Evolutionary conservation across 2,888 invertebrate genomes (phyloP).

Genomic region (Euspilapteryx auroguttella): DNA sequence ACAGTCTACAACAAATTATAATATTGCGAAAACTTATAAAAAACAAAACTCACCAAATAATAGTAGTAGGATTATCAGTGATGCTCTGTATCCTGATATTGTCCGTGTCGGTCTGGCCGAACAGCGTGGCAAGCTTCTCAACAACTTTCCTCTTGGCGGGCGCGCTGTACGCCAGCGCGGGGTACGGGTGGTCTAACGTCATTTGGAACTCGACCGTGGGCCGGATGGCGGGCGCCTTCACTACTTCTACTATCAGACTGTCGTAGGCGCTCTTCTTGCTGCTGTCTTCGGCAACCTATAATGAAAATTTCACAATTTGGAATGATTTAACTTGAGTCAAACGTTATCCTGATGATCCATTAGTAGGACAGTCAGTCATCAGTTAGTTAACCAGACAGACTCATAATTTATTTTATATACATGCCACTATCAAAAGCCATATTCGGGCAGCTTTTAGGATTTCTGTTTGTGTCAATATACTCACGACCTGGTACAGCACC

Average conservation of each 20-base stretch:
- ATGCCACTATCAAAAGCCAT: too few species aligned
- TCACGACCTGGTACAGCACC: too few species aligned
- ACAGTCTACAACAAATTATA: too few species aligned
- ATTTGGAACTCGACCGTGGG: conserved; percentile 82
- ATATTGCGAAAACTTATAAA: too few species aligned
- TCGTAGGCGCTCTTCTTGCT: conserved; percentile 77
- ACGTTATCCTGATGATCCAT: too few species aligned
- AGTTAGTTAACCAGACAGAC: too few species aligned
- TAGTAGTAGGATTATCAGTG: conserved; percentile 66
- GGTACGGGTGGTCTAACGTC: conserved; percentile 71
- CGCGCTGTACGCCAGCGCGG: conserved; percentile 71
- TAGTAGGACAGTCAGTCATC: too few species aligned
- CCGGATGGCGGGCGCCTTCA: conserved; percentile 61
- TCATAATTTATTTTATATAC: too few species aligned
- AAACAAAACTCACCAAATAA: conserved; percentile 61
- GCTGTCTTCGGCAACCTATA: conserved; percentile 70
- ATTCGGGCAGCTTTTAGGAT: too few species aligned
- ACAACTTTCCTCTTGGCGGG: conserved; percentile 77
- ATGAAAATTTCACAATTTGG: conserved; percentile 4
- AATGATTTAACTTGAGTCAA: too few species aligned
- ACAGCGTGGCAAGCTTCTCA: conserved; percentile 75
- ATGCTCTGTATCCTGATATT: conserved; percentile 77
- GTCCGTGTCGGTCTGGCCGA: conserved; percentile 73
- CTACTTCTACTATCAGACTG: conserved; percentile 75
- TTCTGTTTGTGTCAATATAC: too few species aligned